phyloP scores from a whole-genome alignment of 2,888 invertebrate genomes.

The Cremastobaeus sp. region DNA sequence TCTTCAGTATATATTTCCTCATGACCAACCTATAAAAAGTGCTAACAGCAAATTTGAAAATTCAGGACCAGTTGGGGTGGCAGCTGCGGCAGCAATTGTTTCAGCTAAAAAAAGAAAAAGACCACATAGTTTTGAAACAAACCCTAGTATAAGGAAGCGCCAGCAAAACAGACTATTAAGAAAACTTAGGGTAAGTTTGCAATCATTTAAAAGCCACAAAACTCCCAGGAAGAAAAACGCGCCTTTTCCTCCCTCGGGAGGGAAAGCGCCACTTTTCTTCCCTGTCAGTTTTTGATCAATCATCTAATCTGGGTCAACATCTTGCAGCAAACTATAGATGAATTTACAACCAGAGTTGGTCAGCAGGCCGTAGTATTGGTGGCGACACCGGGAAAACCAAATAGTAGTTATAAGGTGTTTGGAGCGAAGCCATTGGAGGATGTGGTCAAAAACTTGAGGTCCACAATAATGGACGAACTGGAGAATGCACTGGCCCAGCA shows the following conservation, averaged over 20 bases:
- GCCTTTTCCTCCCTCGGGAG: no score
- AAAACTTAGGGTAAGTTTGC: conserved; percentile 88
- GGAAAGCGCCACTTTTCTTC: no score
- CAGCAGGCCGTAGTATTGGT: conserved; percentile 98
- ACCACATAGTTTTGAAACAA: conserved; percentile 97
- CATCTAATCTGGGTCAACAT: no score
- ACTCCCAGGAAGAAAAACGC: no score
- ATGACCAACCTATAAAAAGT: no score
- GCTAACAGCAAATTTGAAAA: no score
- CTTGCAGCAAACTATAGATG: conserved; percentile 93
- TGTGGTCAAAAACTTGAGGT: conserved; percentile 93
- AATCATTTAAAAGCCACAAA: no score
- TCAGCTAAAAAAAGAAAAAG: conserved; percentile 96
- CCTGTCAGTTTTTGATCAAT: no score
- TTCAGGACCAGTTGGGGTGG: conserved; percentile 94
- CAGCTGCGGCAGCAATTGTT: conserved; percentile 97
- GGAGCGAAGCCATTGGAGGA: conserved; percentile 98
- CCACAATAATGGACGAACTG: conserved; percentile 95
- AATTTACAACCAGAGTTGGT: conserved; percentile 97
- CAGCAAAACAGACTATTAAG: conserved; percentile 95
- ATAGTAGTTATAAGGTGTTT: conserved; percentile 97
- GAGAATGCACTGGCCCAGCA: conserved; percentile 96
- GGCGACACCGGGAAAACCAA: conserved; percentile 97
- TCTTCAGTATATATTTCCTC: background rate
- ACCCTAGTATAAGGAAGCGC: conserved; percentile 96